phyloP scores from a whole-genome alignment of 2,797 vertebrate species.

The Yasuhikotakia modesta region DNA sequence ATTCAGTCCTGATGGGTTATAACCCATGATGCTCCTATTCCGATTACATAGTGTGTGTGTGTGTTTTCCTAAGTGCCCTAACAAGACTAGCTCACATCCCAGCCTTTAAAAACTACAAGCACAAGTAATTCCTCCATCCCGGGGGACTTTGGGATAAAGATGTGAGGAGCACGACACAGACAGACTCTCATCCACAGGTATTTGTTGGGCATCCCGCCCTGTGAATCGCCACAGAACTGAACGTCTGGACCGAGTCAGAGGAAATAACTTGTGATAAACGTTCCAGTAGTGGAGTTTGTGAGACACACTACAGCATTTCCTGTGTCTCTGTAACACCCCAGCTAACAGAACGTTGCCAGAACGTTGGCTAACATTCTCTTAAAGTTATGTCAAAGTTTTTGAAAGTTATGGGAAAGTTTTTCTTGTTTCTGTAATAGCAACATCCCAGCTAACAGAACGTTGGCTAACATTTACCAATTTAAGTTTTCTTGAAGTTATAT shows the following conservation, averaged over 20 bases:
- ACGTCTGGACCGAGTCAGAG: constrained; percentile 5
- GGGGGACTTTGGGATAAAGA: background rate
- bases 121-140: constrained; percentile 1
- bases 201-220: constrained; percentile 30
- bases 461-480: too few relatives aligned
- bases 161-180: background rate
- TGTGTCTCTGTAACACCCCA: constrained; percentile 53
- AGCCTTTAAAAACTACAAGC: background rate
- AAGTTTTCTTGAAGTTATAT: too few relatives aligned
- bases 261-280: constrained; percentile 53
- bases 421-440: constrained; percentile 61
- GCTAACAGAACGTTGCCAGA: too few relatives aligned
- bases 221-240: constrained; percentile 2
- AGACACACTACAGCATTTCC: constrained; percentile 53
- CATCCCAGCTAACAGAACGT: background rate
- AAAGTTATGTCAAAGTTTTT: too few relatives aligned
- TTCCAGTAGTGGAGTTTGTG: constrained; percentile 26
- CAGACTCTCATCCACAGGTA: background rate
- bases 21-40: constrained; percentile 22
- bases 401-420: too few relatives aligned
- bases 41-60: constrained; percentile 1
- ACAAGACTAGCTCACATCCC: background rate
- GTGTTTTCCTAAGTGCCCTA: constrained; percentile 10
- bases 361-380: too few relatives aligned
- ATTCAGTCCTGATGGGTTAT: constrained; percentile 11